Evolutionary conservation across 2,797 vertebrate species (phyloP).

Genomic region (Rhinoraja longicauda): DNA sequence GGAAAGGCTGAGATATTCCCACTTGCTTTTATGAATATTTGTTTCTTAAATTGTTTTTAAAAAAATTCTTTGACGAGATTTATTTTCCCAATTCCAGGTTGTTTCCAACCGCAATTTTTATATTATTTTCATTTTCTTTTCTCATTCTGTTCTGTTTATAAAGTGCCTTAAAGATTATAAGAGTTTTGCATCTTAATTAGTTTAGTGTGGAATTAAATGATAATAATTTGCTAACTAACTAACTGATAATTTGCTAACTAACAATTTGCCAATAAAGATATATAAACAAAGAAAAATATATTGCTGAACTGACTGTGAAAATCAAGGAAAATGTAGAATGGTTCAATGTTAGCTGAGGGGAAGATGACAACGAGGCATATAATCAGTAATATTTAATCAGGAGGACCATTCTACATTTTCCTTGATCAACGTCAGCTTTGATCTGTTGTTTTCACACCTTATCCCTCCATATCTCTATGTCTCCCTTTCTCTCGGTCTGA

Average conservation of each 20-base stretch:
- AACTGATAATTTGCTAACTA: too few species aligned
- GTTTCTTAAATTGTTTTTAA: not conserved
- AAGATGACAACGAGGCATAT: too few species aligned
- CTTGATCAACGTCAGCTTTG: too few species aligned
- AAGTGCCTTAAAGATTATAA: not conserved
- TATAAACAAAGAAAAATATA: not conserved
- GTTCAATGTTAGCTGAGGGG: too few species aligned
- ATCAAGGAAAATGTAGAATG: too few species aligned
- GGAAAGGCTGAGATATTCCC: not conserved
- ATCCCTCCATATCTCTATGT: too few species aligned
- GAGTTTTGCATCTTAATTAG: not conserved
- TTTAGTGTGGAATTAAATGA: not conserved
- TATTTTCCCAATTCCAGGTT: not conserved
- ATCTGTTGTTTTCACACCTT: too few species aligned
- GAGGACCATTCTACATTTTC: too few species aligned
- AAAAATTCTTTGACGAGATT: not conserved
- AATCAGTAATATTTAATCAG: too few species aligned
- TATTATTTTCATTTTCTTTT: not conserved
- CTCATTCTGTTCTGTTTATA: not conserved
- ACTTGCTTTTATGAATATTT: slow-evolving; percentile 11
- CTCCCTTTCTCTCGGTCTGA: too few species aligned
- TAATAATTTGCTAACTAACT: slow-evolving; percentile 30
- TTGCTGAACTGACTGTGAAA: not conserved
- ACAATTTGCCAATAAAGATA: not conserved
- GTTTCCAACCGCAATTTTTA: not conserved